phyloP scores from a whole-genome alignment of 2,113 vertebrate genomes.

The Oceanodroma tethys region DNA sequence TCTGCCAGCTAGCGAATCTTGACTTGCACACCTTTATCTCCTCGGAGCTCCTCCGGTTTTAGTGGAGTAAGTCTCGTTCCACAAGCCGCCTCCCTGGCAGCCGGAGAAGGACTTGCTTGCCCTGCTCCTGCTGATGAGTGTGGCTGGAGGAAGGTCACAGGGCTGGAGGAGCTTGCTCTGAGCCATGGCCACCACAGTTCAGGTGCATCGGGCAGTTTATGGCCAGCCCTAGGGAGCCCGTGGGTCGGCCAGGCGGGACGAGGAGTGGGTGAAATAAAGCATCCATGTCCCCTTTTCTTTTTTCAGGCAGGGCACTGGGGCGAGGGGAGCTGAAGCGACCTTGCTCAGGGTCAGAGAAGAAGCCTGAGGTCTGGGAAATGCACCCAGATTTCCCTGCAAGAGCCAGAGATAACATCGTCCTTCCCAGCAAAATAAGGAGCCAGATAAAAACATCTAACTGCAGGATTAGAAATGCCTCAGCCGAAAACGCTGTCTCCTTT shows the following conservation, averaged over 20 bases:
- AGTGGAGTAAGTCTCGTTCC: not conserved
- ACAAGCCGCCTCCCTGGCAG: not conserved
- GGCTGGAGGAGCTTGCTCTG: not conserved
- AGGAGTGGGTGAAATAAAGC: not conserved
- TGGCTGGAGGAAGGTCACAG: not conserved
- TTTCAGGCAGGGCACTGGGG: not conserved
- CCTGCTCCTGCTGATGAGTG: not conserved
- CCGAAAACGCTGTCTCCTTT: not conserved
- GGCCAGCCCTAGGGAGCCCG: not conserved
- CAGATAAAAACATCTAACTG: not conserved
- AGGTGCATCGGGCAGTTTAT: not conserved
- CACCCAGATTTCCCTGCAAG: not conserved
- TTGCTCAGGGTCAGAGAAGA: not conserved
- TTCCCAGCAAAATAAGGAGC: not conserved
- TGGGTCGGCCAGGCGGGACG: fast-evolving
- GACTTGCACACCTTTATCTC: not conserved
- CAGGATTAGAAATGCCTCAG: not conserved
- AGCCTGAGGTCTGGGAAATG: not conserved
- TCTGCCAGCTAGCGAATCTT: not conserved
- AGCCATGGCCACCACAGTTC: not conserved
- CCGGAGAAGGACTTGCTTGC: not conserved
- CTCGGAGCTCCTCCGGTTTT: not conserved
- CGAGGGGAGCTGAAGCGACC: not conserved
- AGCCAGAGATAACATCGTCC: not conserved
- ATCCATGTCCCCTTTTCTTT: not conserved